phyloP scores from a whole-genome alignment of 2,888 invertebrate species.

The Caenorhabditis wallacei region DNA sequence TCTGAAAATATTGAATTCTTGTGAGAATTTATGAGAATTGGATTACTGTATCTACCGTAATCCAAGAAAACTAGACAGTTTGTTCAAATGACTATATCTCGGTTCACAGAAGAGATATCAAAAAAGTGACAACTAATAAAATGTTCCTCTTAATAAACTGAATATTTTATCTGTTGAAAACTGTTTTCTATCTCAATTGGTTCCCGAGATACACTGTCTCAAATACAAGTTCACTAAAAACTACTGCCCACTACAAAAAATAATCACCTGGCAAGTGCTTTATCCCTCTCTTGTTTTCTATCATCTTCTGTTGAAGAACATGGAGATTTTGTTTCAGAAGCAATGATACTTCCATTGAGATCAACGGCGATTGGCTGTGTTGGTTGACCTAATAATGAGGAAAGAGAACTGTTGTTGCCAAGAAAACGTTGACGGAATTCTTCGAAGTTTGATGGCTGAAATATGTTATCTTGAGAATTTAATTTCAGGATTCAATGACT shows the following conservation, averaged over 20 bases:
- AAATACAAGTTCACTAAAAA: background rate
- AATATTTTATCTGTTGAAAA: no score
- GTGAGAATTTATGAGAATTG: no score
- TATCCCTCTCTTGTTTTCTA: conserved; percentile 69
- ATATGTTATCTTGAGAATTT: background rate
- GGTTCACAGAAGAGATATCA: no score
- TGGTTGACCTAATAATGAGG: conserved; percentile 49
- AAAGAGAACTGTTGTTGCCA: conserved; percentile 46
- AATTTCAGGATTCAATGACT: background rate
- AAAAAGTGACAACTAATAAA: no score
- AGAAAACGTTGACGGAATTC: conserved; percentile 70
- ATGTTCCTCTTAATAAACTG: no score
- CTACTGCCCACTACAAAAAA: no score
- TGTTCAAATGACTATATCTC: no score
- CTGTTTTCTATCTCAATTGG: no score
- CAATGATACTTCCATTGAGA: conserved; percentile 65
- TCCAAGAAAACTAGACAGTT: no score
- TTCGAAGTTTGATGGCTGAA: conserved; percentile 62
- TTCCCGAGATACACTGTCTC: no score
- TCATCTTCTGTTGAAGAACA: conserved; percentile 69
- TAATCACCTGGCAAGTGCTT: conserved; percentile 67
- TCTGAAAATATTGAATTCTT: conserved; percentile 33
- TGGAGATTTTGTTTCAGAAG: conserved; percentile 67
- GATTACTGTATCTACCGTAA: no score
- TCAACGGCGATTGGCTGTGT: conserved; percentile 65